Evolutionary conservation across 2,797 vertebrate genomes (phyloP).

Genomic region (Lutjanus campechanus): DNA sequence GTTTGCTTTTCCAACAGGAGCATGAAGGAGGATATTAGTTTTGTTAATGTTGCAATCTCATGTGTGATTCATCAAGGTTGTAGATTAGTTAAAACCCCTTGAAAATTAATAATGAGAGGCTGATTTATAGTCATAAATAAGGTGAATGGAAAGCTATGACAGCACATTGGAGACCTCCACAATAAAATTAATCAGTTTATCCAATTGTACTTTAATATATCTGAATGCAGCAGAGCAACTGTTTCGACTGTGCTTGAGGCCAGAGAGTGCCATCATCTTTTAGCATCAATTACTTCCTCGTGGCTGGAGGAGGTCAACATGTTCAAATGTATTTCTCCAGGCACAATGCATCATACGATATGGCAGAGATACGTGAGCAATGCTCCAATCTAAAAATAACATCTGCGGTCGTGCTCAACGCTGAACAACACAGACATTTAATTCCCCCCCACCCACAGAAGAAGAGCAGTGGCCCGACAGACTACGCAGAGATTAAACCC

Average conservation of each 20-base stretch:
- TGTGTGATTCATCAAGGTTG: neutral
- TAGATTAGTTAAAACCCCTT: conserved; percentile 25
- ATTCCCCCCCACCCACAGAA: conserved; percentile 43
- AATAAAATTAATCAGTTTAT: conserved; percentile 40
- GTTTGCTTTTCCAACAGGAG: conserved; percentile 1
- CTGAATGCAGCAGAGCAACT: conserved; percentile 28
- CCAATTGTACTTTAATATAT: conserved; percentile 29
- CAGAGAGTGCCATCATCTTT: conserved; percentile 62
- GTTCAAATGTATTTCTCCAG: conserved; percentile 59
- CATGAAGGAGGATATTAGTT: conserved; percentile 1
- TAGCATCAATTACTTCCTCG: conserved; percentile 76
- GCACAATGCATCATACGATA: conserved; percentile 63
- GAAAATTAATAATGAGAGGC: conserved; percentile 27
- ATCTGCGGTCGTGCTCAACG: neutral
- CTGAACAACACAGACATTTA: conserved; percentile 51
- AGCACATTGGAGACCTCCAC: neutral
- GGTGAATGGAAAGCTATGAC: conserved; percentile 7
- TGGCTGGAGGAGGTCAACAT: conserved; percentile 74
- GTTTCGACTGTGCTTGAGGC: conserved; percentile 36
- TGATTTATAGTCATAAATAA: conserved; percentile 19
- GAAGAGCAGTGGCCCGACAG: conserved; percentile 30
- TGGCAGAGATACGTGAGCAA: conserved; percentile 62
- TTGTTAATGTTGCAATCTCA: conserved; percentile 9
- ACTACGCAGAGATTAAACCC: conserved; percentile 36
- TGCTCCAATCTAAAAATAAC: conserved; percentile 79